Evolutionary conservation across 2,113 vertebrate genomes (phyloP), one percentile per base, ranked within the genome.

Genomic region (Saguinus midas): DNA sequence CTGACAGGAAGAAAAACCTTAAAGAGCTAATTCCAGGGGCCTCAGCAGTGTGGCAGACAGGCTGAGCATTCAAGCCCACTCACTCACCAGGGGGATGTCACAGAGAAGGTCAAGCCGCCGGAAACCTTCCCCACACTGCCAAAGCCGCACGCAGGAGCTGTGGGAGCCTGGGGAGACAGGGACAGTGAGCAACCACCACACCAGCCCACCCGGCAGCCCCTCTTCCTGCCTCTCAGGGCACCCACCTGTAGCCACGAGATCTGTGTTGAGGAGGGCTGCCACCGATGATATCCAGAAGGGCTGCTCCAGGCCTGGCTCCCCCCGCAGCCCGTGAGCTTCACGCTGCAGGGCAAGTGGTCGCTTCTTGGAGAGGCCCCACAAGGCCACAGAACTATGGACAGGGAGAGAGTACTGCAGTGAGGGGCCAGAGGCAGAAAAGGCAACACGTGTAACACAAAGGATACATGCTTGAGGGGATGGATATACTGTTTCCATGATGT

Each of bases 331-430:
- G 0, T 99, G 99, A 0, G 99, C 99, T 95, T 98, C 98, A 95
- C 98, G 99, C 87, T 99, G 99, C 14, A 99, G 98, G 1, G 98
- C 98, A 43, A 99, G 98, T 0, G 99, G 99, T 97, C 99, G 99
- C 98, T 99, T 99, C 98, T 99, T 99, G 14, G 99, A 99, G 94
- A 99, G 99, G 1, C 99, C 99, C 99, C 99, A 99, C 80, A 99
- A 92, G 48, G 99, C 99, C 82, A 99, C 83, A 0, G 99, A 99
- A 76, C 99, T 99, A 98, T 5, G 1, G 14, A 32, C 32, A 83
- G 16, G 16, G 5, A 76, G 0, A 27, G 12, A 64, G 29, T 8
- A 29, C 13, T 4, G 58, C 48, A 32, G 35, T 21, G 8, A 91
- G 43, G 48, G 58, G 20, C 35, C 2, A 2, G 68, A 32, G 20